These are phyloP conservation scores for Psettodes erumei DNA, from an alignment of 2,113 vertebrate species.

Conservation along the genomic window DNA sequence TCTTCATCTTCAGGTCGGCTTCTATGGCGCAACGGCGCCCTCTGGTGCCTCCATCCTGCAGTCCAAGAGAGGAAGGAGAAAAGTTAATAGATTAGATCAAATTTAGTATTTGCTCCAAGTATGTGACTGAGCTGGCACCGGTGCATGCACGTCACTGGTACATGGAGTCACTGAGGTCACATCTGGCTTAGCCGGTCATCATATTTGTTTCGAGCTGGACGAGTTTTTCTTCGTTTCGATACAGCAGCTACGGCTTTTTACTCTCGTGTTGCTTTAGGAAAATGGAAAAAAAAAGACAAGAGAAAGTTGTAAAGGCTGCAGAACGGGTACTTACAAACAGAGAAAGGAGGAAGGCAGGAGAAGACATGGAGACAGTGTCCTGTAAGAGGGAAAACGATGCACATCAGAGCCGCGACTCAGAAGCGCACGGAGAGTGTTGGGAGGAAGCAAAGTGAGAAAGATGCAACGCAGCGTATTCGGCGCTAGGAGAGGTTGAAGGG, in stretches of 20 bases:
- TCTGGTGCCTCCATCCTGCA: slow-evolving; percentile 94
- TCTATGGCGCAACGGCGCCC: slow-evolving; percentile 96
- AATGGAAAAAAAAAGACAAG: slow-evolving; percentile 11
- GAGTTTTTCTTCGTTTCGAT: slow-evolving; percentile 2
- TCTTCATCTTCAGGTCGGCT: slow-evolving; percentile 98
- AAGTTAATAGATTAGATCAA: neutral
- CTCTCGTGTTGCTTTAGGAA: neutral
- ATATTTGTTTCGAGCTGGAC: neutral
- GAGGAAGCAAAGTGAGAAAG: slow-evolving; percentile 19
- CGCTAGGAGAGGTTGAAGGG: neutral
- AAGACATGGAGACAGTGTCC: slow-evolving; percentile 99
- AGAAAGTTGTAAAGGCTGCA: slow-evolving; percentile 6
- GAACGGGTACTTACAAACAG: slow-evolving; percentile 96
- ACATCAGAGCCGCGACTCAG: slow-evolving; percentile 49
- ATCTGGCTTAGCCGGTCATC: neutral
- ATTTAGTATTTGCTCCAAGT: neutral
- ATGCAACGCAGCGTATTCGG: neutral
- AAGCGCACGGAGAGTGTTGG: slow-evolving; percentile 18
- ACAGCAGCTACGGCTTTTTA: neutral
- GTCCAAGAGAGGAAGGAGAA: slow-evolving; percentile 8
- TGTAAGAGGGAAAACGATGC: slow-evolving; percentile 88
- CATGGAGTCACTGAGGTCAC: neutral
- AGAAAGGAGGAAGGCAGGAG: slow-evolving; percentile 99
- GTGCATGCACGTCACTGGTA: neutral
- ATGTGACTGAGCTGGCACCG: neutral